Evolutionary conservation across 1,140 invertebrate genomes (phyloP), one percentile per base, ranked within the genome.

Genomic region (Drosophila orosa): DNA sequence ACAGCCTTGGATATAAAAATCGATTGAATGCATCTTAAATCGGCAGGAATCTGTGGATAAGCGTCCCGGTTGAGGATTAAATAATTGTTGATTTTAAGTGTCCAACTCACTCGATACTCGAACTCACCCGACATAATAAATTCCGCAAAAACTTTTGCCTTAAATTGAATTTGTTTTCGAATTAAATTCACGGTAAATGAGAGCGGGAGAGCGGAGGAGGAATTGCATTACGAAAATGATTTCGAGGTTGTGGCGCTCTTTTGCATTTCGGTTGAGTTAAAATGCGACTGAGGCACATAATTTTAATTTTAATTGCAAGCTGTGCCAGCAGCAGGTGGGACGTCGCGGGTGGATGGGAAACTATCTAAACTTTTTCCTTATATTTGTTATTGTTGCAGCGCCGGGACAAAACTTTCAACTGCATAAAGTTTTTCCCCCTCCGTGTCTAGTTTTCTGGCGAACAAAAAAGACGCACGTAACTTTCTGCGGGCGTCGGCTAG

Each of bases 81-180:
- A 79, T 73, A 56, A 75, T 65, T 63, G 65, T 75, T 81, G 48
- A 74, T 85, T 71, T 73, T 71, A 61, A 63, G 66, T 35, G 27
- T 29, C 47, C 33, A 42, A 48, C 35, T 59, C 37, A 58, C 35
- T 67, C 31, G 47, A 59, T 65, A 55, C 45, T 40, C 33, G 8
- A 52, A 52, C 29, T 33, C 17, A 9, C 19, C 10, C 9, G 55
- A 59, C 35, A 39, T 50, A 56, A 48, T 62, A 57, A 61, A 40
- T 66, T 48, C 39, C 7, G 19, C 13, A 24, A 33, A 60, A 68
- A 80, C 52, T 66, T 76, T 65, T 50, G 39, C 45, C 19, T 65
- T 40, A 60, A 83, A 87, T 83, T 80, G 68, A 83, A 89, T 87
- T 89, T 80, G 80, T 80, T 77, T 80, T 80, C 72, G 72, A 87